Evolutionary conservation across 2,888 invertebrate genomes (phyloP).

Genomic region (Metalampra italica): DNA sequence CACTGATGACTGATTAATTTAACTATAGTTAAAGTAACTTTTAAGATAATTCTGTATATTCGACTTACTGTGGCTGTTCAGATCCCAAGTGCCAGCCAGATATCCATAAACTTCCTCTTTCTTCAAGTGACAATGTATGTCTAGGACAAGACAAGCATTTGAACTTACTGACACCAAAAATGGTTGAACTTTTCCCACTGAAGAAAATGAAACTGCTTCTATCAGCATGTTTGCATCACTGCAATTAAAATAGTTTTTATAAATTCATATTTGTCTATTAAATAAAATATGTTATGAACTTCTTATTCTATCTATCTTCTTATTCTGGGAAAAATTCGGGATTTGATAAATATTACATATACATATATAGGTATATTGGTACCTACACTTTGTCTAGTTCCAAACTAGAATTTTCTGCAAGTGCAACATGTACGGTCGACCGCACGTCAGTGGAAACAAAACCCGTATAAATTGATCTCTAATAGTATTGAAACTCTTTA

Average conservation of each 20-base stretch:
- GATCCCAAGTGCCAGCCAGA: slow-evolving; percentile 96
- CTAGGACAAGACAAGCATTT: slow-evolving; percentile 91
- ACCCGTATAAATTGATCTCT: no score
- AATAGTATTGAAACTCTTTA: no score
- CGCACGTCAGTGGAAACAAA: no score
- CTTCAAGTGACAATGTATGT: slow-evolving; percentile 96
- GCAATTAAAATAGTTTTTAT: slow-evolving; percentile 10
- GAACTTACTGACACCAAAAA: slow-evolving; percentile 92
- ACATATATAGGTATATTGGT: no score
- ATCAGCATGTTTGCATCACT: slow-evolving; percentile 95
- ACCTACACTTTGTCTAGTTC: neutral
- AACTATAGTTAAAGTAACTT: no score
- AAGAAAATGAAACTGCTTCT: slow-evolving; percentile 92
- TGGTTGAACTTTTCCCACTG: slow-evolving; percentile 94
- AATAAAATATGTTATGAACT: no score
- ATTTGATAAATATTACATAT: no score
- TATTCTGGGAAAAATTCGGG: no score
- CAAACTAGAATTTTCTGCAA: neutral
- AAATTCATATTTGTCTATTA: neutral
- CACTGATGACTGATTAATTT: no score
- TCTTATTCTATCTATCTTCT: no score
- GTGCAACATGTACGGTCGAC: no score
- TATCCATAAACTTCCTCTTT: slow-evolving; percentile 97
- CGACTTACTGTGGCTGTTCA: slow-evolving; percentile 92
- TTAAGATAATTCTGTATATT: no score